phyloP scores from a whole-genome alignment of 2,113 vertebrate genomes.

The Otolemur garnettii region DNA sequence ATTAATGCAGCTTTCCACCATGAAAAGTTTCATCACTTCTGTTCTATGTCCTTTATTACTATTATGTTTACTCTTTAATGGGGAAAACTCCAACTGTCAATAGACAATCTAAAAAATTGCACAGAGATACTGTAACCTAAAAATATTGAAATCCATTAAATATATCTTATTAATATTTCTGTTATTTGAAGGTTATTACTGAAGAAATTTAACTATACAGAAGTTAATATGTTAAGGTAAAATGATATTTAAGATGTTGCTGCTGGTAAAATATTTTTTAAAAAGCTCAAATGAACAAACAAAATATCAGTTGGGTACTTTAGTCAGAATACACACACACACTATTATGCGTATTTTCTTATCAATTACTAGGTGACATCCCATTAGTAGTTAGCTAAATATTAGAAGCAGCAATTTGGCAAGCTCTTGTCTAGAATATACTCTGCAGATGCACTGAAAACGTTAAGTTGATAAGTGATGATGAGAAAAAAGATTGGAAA shows the following conservation, averaged over 20 bases:
- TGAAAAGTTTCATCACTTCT: no score
- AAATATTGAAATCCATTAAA: not conserved
- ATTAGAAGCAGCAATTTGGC: not conserved
- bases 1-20: no score
- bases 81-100: not conserved
- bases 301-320: not conserved
- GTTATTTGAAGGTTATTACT: not conserved
- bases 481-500: not conserved
- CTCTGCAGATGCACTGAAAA: not conserved
- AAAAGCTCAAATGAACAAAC: not conserved
- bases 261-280: no score
- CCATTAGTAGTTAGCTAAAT: not conserved
- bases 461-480: not conserved
- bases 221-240: not conserved
- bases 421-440: no score
- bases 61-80: not conserved
- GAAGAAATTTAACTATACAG: not conserved
- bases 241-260: no score
- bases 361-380: fast-evolving
- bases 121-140: not conserved
- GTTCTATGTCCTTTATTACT: not conserved
- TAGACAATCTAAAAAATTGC: not conserved
- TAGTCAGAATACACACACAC: no score
- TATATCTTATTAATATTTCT: not conserved
- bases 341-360: not conserved